Evolutionary conservation across 2,113 vertebrate species (phyloP).

Genomic region (Hemibates koningsi): DNA sequence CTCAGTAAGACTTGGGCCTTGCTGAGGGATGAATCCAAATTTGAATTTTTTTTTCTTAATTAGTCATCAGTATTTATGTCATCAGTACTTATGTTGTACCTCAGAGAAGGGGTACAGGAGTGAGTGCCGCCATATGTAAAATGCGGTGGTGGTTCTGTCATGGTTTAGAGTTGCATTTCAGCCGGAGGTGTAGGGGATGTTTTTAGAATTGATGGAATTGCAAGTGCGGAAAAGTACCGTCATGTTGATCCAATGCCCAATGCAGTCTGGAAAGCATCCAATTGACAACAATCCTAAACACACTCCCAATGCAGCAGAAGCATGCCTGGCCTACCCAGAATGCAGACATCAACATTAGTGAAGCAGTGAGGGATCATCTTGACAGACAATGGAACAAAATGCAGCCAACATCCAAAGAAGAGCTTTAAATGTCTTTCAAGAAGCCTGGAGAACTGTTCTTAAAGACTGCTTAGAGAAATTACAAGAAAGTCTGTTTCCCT

Average conservation of each 20-base stretch:
- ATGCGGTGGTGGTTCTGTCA: not conserved
- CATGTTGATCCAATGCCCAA: not conserved
- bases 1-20: not conserved
- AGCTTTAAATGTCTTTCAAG: not conserved
- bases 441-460: not conserved
- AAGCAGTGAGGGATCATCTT: not conserved
- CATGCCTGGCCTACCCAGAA: not conserved
- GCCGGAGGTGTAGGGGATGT: not conserved
- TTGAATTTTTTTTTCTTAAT: not conserved
- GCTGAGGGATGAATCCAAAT: not conserved
- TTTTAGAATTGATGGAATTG: not conserved
- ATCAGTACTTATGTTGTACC: not conserved
- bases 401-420: not conserved
- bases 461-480: not conserved
- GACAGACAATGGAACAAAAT: not conserved
- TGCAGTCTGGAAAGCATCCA: not conserved
- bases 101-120: not conserved
- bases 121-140: not conserved
- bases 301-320: not conserved
- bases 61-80: not conserved
- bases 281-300: not conserved
- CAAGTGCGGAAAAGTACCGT: not conserved
- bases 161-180: not conserved
- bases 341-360: not conserved
- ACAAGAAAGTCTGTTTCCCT: not conserved